A percentile compares a stretch with the other conserved stretches of the same genome.
phyloP scores from a whole-genome alignment of 2,888 invertebrate genomes.

The Drosophila basisetae region DNA sequence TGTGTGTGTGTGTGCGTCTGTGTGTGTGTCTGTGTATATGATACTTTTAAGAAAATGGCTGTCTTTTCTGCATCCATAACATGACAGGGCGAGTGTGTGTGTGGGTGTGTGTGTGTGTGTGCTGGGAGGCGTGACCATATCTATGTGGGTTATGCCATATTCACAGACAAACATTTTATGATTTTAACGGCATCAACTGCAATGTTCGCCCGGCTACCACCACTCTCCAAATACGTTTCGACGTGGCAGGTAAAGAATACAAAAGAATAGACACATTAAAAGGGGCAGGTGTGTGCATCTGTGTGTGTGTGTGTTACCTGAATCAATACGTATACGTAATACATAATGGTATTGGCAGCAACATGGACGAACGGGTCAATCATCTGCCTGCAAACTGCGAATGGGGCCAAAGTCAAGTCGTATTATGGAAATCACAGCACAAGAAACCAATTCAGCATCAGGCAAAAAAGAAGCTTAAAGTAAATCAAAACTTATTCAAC shows the following conservation, averaged over 20 bases:
- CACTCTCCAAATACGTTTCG: background rate
- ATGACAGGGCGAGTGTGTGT: background rate
- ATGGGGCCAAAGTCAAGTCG: slow-evolving; percentile 4
- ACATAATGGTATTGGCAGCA: slow-evolving; percentile 13
- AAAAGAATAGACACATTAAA: background rate
- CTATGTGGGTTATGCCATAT: slow-evolving; percentile 51
- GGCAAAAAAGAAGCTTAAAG: background rate
- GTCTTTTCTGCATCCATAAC: slow-evolving; percentile 33
- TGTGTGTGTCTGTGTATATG: slow-evolving; percentile 17
- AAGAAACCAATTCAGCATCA: background rate
- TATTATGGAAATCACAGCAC: background rate
- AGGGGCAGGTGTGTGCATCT: background rate
- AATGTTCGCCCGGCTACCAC: slow-evolving; percentile 18
- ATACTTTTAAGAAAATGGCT: slow-evolving; percentile 32
- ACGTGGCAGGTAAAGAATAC: background rate
- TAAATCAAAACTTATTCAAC: background rate
- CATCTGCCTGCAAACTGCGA: slow-evolving; percentile 9
- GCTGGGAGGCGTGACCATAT: slow-evolving; percentile 52
- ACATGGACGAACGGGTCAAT: slow-evolving; percentile 26
- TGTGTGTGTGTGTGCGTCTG: background rate
- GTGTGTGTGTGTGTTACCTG: slow-evolving; percentile 1
- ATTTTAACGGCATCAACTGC: slow-evolving; percentile 68
- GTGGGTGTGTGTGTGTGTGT: slow-evolving; percentile 2
- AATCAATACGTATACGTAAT: slow-evolving; percentile 46
- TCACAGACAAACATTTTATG: slow-evolving; percentile 63